Evolutionary conservation across 2,888 invertebrate genomes (phyloP).

Genomic region (Axea sp.): DNA sequence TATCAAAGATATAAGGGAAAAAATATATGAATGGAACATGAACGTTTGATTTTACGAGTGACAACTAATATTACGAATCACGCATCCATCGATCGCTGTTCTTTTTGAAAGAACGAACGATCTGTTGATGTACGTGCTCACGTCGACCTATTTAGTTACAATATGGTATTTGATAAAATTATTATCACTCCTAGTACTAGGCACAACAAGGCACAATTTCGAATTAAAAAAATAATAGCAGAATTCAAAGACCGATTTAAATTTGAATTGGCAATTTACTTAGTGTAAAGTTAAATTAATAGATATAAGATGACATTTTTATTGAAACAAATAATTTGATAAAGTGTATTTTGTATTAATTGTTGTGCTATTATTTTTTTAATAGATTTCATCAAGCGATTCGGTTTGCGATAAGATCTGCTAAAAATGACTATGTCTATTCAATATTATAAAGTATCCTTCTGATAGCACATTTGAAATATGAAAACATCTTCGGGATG

Average conservation of each 20-base stretch:
- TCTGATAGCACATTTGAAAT: conserved; percentile 54
- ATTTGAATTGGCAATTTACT: no score
- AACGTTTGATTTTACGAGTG: conserved; percentile 50
- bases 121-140: conserved; percentile 61
- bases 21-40: no score
- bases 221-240: conserved; percentile 24
- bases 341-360: no score
- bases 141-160: conserved; percentile 66
- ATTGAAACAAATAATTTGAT: no score
- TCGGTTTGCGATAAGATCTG: conserved; percentile 41
- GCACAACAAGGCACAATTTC: conserved; percentile 71
- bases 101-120: conserved; percentile 49
- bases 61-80: conserved; percentile 44
- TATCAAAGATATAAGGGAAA: no score
- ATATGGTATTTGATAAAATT: conserved; percentile 69
- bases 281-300: no score
- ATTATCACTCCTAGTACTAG: conserved; percentile 76
- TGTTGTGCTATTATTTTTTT: conserved; percentile 20
- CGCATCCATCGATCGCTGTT: conserved; percentile 17
- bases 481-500: conserved; percentile 21
- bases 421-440: conserved; percentile 68
- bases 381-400: conserved; percentile 32
- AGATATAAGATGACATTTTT: no score
- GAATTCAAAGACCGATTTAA: neutral
- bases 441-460: conserved; percentile 66